Base-by-base conservation (phyloP, 2,797 vertebrate species). In the Onychomys torridus region DNA sequence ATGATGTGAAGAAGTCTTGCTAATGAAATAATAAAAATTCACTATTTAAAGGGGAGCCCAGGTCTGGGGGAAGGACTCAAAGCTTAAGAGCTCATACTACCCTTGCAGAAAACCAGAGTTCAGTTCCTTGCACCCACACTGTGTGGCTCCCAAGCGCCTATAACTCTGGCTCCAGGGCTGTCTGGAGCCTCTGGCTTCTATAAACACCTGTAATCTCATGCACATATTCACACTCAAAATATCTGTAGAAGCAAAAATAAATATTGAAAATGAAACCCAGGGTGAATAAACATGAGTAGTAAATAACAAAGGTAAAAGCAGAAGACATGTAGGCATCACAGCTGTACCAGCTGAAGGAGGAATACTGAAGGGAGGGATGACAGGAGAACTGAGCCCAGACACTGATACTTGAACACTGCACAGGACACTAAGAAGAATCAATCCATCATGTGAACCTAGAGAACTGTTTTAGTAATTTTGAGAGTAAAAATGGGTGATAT, bases 311-410 rank as follows among this genome's bases (percentile, higher is more conserved):
- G 29, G 34, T 65, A 67, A n/a, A 67, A 23, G 6, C 19, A 29
- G 6, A 77, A 61, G 52, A 71, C 16, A 27, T 40, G 46, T 29
- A 9, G 65, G 6, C 3, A 23, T 67, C 32, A 5, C 6, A 13
- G 4, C 29, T 13, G 3, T 34, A 34, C n/a, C 11, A 67, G 12
- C 40, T 49, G 19, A 85, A 49, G 17, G 61, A 67, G 17, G 19
- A 5, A 1, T 34, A 65, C 13, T 23, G 10, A 69, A 6, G 0
- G 13, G 34, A 37, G 8, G 23, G 13, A 10, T 1, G 19, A 21
- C 14, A 19, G n/a, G n/a, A n/a, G 13, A 77, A 77, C 14, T 77
- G 13, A 17, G 75, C 12, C 5, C 14, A 0, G 3, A 32, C 6
- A 55, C 55, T 49, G 27, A 17, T 49, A 32, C 25, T 4, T 85